These are phyloP conservation scores for Sceloporus tristichus DNA, from an alignment of 2,113 vertebrate genomes.

Conservation along the genomic window DNA sequence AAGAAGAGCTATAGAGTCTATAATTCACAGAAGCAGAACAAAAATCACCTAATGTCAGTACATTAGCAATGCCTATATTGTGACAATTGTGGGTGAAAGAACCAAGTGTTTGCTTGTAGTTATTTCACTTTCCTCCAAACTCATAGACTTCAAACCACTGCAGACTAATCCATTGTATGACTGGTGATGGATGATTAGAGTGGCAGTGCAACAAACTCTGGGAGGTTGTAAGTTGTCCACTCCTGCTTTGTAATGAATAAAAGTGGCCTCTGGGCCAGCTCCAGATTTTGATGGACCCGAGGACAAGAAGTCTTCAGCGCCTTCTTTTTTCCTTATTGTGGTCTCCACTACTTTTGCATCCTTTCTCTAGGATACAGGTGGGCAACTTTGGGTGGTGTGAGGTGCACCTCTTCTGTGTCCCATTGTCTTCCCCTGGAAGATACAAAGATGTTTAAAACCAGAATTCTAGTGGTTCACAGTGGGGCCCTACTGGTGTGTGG, in stretches of 20 bases:
- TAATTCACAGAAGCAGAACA: neutral
- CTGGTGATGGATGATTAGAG: neutral
- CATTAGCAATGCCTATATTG: neutral
- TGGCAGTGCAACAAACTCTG: neutral
- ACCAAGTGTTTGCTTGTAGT: neutral
- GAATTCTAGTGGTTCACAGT: neutral
- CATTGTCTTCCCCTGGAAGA: too few species aligned
- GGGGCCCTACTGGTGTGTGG: neutral
- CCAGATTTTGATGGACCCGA: neutral
- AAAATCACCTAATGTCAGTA: neutral
- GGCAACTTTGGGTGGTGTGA: too few species aligned
- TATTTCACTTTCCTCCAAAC: neutral
- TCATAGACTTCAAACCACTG: too few species aligned
- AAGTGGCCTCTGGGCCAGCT: neutral
- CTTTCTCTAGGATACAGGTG: neutral
- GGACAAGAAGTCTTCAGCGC: neutral
- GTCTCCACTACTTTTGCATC: too few species aligned
- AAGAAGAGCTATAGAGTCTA: too few species aligned
- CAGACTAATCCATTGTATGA: neutral
- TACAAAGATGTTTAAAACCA: too few species aligned
- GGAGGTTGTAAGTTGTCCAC: neutral
- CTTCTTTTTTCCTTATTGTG: neutral
- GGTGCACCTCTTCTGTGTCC: too few species aligned
- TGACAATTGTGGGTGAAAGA: neutral
- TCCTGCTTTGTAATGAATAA: neutral